Evolutionary conservation across 2,797 vertebrate genomes (phyloP), one percentile per base, ranked within the genome.

Genomic region (Forpus xanthops): DNA sequence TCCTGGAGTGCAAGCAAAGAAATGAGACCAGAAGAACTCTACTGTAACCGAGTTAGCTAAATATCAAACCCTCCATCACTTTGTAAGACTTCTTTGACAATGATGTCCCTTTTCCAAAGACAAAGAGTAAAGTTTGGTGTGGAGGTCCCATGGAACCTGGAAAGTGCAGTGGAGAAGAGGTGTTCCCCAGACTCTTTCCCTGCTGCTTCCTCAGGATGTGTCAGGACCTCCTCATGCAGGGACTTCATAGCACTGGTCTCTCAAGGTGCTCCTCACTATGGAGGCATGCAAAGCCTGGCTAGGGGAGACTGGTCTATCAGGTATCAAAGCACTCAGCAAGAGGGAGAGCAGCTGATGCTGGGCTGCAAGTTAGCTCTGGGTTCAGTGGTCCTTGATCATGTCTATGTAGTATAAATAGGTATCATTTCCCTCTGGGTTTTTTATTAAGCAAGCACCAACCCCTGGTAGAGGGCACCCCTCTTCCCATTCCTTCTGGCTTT

Each of bases 321-420:
- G 9, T 2, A 9, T 31, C 37, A 82, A 76, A 79, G 4, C 30
- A 64, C 13, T 5, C 37, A 64, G 28, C 12, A 60, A 31, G 19
- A 88, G 13, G n/a, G 21, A 73, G 21, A 74, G 20, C 23, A 75
- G 45, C 9, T 7, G 2, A 31, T 75, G 44, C 18, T 50, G 62
- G 7, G 8, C 58, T 89, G 30, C 1, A 1, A 28, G 37, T 58
- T 41, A 14, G 9, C 5, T 45, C 16, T 67, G 49, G 12, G 21
- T 66, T 87, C 33, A 27, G 31, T 31, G 23, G 56, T 33, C 9
- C 15, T 80, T 24, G 14, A 12, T n/a, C 27, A 76, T 42, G 39
- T 58, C 28, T 15, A 13, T 0, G 1, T 58, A 18, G 14, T 6
- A 1, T 58, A 47, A 83, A 75, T 8, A 61, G 27, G 0, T 45